Percentiles rank a stretch among this genome's conserved stretches.
These are phyloP conservation scores for Gallinago paraguaiae DNA, from an alignment of 2,113 vertebrate genomes.

Conservation along the genomic window DNA sequence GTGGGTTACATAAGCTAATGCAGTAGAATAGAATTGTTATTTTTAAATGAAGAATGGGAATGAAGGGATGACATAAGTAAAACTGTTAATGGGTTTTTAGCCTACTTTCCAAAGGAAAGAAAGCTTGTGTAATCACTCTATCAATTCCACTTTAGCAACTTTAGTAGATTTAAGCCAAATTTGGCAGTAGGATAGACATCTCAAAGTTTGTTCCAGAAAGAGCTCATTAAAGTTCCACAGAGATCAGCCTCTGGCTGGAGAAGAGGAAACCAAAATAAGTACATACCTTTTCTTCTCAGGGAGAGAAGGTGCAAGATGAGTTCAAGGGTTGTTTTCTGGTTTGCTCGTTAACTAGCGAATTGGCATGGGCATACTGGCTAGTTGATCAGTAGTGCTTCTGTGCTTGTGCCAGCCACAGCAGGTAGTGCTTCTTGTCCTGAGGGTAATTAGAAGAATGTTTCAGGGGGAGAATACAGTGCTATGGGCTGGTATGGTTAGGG, in stretches of 20 bases:
- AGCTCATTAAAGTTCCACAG: not conserved
- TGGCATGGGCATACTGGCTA: not conserved
- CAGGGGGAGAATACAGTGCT: not conserved
- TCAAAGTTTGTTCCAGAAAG: not conserved
- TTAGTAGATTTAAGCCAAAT: conserved; percentile 13
- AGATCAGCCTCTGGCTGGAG: not conserved
- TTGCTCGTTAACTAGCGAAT: not conserved
- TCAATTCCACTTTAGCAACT: conserved; percentile 22
- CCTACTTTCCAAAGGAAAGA: conserved; percentile 39
- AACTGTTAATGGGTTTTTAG: conserved; percentile 65
- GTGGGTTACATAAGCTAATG: conserved; percentile 64
- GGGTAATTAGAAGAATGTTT: not conserved
- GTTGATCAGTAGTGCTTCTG: not conserved
- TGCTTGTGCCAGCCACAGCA: not conserved
- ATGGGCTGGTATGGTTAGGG: not conserved
- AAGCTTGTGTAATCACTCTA: conserved; percentile 59
- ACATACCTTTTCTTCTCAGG: not conserved
- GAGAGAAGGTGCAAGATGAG: not conserved
- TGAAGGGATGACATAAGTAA: conserved; percentile 51
- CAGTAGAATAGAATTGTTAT: conserved; percentile 52
- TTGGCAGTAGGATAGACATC: not conserved
- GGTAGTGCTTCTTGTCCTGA: not conserved
- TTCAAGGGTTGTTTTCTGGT: not conserved
- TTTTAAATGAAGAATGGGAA: conserved; percentile 64
- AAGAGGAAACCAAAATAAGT: not conserved